A percentile compares a stretch with the other conserved stretches of the same genome.
These are phyloP conservation scores for Alosa alosa DNA, from an alignment of 2,113 vertebrate species.

Conservation along the genomic window DNA sequence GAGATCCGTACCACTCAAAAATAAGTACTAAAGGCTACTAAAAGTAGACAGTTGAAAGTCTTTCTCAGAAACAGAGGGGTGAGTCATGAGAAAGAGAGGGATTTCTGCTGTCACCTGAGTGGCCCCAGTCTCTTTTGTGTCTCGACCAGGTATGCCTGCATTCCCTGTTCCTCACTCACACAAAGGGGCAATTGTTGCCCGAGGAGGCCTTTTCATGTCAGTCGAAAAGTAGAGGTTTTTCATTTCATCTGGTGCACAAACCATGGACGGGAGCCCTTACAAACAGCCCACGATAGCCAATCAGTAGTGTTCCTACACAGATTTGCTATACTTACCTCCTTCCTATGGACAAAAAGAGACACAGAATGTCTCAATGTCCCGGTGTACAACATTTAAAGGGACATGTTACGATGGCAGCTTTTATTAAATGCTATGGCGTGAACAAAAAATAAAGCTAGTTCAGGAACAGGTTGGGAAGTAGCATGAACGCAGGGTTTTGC, in stretches of 20 bases:
- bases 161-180: conserved; percentile 49
- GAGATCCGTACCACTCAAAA: not conserved
- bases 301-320: not conserved
- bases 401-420: not conserved
- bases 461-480: not conserved
- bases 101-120: conserved; percentile 55
- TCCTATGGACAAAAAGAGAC: not conserved
- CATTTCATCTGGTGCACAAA: conserved; percentile 66
- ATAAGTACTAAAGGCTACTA: not conserved
- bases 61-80: not conserved
- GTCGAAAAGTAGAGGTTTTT: conserved; percentile 49
- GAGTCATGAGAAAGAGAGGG: conserved; percentile 28
- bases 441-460: not conserved
- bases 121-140: conserved; percentile 53
- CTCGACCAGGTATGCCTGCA: conserved; percentile 57
- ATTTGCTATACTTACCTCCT: not conserved
- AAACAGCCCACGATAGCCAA: conserved; percentile 46
- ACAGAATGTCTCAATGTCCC: not conserved
- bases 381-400: not conserved
- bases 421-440: not conserved
- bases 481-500: not conserved
- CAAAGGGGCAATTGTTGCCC: conserved; percentile 67
- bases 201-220: conserved; percentile 53
- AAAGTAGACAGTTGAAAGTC: not conserved
- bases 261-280: conserved; percentile 39